phyloP scores from a whole-genome alignment of 35 echinoderm and acorn worm genomes.

The Hemicentrotus pulcherrimus region DNA sequence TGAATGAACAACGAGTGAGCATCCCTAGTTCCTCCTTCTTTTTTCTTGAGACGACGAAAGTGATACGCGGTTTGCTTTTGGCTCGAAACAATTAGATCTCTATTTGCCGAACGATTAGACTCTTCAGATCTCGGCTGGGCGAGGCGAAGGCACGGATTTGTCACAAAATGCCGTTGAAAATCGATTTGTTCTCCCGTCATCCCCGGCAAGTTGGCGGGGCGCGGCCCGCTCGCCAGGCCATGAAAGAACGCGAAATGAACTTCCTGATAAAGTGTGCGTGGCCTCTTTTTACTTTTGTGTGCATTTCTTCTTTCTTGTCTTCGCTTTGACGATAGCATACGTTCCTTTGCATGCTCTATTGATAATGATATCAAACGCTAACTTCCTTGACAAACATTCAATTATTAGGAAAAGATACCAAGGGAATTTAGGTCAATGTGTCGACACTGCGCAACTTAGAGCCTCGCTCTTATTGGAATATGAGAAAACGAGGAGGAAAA shows the following conservation, averaged over 20 bases:
- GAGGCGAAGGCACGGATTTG: slow-evolving; percentile 42
- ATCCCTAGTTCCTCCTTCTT: background rate
- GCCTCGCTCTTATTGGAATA: background rate
- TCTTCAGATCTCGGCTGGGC: slow-evolving; percentile 44
- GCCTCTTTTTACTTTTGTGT: background rate
- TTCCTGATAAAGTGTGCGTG: slow-evolving; percentile 22
- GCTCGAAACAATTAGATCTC: slow-evolving; percentile 36
- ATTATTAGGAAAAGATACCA: background rate
- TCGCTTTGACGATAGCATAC: slow-evolving; percentile 12
- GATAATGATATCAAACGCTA: slow-evolving; percentile 34
- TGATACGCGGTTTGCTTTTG: slow-evolving; percentile 21
- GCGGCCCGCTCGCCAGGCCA: background rate
- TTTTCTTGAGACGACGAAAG: background rate
- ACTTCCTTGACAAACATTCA: slow-evolving; percentile 26
- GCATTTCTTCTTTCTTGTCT: background rate
- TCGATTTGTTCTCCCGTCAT: slow-evolving; percentile 8
- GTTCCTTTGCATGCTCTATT: slow-evolving; percentile 37
- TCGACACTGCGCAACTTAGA: background rate
- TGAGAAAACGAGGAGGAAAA: background rate
- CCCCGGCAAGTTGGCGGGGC: background rate
- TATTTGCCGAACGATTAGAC: slow-evolving; percentile 46
- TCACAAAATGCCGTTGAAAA: slow-evolving; percentile 8
- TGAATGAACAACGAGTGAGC: background rate
- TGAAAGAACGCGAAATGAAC: background rate
- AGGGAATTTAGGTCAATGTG: slow-evolving; percentile 41